Evolutionary conservation across 2,797 vertebrate species (phyloP).

Genomic region (Todus mexicanus): DNA sequence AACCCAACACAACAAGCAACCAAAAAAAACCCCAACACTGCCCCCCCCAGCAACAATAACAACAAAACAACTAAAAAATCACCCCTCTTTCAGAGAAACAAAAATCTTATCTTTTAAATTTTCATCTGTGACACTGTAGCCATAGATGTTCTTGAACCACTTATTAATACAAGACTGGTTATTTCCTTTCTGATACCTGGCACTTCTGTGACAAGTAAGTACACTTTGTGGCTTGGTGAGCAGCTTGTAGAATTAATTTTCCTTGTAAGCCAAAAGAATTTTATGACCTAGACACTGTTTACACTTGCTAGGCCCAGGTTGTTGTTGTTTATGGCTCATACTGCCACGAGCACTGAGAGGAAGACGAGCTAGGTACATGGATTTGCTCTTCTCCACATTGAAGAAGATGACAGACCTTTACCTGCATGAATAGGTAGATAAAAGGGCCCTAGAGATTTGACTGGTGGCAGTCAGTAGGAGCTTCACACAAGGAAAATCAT

Average conservation of each 20-base stretch:
- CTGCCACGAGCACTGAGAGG: not conserved
- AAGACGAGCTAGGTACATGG: not conserved
- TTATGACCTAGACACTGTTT: not conserved
- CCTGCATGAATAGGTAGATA: not conserved
- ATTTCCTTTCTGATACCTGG: not conserved
- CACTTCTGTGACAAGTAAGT: not conserved
- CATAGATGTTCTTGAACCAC: not conserved
- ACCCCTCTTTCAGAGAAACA: not conserved
- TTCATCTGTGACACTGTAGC: not conserved
- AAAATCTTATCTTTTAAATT: not conserved
- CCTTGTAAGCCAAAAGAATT: not conserved
- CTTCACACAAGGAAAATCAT: not conserved
- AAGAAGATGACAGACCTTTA: not conserved
- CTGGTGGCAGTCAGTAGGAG: not conserved
- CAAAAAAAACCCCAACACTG: not conserved
- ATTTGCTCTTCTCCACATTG: not conserved
- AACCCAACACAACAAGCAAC: not conserved
- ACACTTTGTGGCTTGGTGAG: not conserved
- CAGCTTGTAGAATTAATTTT: not conserved
- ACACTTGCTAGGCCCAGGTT: not conserved
- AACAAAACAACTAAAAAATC: not conserved
- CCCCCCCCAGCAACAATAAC: no score
- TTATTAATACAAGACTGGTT: not conserved
- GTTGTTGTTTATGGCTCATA: not conserved
- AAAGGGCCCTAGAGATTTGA: not conserved